Conservation (phyloP, 1,140 invertebrate genomes). For the Drosophila serrata region DNA sequence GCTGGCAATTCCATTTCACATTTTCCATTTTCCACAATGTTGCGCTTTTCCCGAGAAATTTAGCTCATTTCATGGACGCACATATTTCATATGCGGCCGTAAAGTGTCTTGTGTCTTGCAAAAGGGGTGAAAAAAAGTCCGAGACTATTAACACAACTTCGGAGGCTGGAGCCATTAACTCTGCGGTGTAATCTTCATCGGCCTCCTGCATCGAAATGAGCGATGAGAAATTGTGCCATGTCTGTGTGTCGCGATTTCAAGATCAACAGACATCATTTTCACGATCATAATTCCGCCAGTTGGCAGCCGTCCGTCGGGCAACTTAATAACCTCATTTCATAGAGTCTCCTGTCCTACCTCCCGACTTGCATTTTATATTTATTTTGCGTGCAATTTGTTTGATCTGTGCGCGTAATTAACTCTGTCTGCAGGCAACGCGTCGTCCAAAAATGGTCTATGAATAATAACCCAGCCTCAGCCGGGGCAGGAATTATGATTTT, state of each 20-base stretch:
- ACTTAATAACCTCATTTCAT: constrained; percentile 66
- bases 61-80: constrained; percentile 75
- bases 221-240: constrained; percentile 78
- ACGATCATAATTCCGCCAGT: constrained; percentile 59
- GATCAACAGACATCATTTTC: constrained; percentile 64
- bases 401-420: constrained; percentile 77
- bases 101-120: constrained; percentile 54
- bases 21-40: constrained; percentile 82
- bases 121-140: background rate
- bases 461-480: constrained; percentile 24
- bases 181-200: background rate
- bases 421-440: constrained; percentile 61
- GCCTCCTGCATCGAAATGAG: constrained; percentile 75
- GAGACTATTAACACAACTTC: constrained; percentile 64
- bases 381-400: constrained; percentile 84
- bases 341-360: constrained; percentile 3
- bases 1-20: constrained; percentile 29
- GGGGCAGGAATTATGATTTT: constrained; percentile 31
- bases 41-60: constrained; percentile 81
- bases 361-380: constrained; percentile 63
- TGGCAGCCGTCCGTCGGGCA: constrained; percentile 27
- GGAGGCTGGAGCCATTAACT: constrained; percentile 42
- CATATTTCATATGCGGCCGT: constrained; percentile 79
- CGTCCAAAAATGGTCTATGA: constrained; percentile 46
- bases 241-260: constrained; percentile 68